These are phyloP conservation scores for Cerceris ruficornis DNA, from an alignment of 2,888 invertebrate genomes.

Conservation along the genomic window DNA sequence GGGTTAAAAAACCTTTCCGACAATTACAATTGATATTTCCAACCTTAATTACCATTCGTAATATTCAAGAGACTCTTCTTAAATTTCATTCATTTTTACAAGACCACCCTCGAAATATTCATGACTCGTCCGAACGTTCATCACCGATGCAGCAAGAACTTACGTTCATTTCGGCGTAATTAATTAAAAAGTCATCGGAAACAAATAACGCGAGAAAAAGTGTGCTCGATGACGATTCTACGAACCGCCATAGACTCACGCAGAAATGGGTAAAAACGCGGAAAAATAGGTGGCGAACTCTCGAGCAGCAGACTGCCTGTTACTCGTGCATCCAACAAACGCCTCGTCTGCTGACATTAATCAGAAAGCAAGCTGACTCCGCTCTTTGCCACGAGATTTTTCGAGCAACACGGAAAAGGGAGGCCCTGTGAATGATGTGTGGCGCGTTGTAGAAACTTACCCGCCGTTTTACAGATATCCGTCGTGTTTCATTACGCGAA, in stretches of 20 bases:
- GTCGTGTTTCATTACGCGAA: constrained; percentile 40
- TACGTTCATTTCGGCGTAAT: no score
- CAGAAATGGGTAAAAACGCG: background rate
- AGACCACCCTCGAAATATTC: no score
- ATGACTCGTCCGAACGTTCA: no score
- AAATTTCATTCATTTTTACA: no score
- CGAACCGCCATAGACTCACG: no score
- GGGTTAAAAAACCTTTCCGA: no score
- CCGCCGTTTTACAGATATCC: constrained; percentile 14
- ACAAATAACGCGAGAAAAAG: background rate
- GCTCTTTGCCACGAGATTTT: constrained; percentile 10
- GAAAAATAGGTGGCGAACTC: background rate
- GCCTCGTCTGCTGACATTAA: constrained; percentile 20
- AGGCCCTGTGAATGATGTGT: constrained; percentile 18
- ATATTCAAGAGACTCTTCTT: no score
- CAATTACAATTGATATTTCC: no score
- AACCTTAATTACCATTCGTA: no score
- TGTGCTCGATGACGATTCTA: background rate
- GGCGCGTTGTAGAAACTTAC: constrained; percentile 18
- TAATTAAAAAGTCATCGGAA: no score
- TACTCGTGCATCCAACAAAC: constrained; percentile 3
- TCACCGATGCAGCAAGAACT: no score
- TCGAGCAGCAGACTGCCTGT: background rate
- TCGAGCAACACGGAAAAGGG: constrained; percentile 3
- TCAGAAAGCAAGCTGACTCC: constrained; percentile 18